A percentile compares a stretch with the other conserved stretches of the same genome.
Evolutionary conservation across 92 coral and sea anemone species (phyloP).

Genomic region (Virgularia gustaviana): DNA sequence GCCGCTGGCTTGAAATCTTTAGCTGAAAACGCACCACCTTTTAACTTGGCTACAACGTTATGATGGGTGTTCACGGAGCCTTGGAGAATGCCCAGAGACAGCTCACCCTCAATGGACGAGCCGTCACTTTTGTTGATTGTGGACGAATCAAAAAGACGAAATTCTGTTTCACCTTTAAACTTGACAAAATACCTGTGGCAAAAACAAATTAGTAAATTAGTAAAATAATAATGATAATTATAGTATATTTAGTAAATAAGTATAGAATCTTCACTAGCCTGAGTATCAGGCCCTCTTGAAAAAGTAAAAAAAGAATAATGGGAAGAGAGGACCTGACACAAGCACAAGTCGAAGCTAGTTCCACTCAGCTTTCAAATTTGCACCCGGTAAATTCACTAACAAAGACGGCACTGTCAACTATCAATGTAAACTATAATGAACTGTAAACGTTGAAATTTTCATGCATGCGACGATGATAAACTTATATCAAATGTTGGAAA

Average conservation of each 20-base stretch:
- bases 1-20: neutral
- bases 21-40: neutral
- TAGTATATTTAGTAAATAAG: neutral
- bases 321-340: too few species aligned
- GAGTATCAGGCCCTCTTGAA: neutral
- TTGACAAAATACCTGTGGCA: neutral
- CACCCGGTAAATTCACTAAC: too few species aligned
- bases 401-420: too few species aligned
- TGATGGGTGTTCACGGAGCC: neutral
- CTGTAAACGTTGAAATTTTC: too few species aligned
- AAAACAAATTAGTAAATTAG: neutral
- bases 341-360: too few species aligned
- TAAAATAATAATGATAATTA: neutral
- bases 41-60: neutral
- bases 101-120: neutral
- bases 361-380: too few species aligned
- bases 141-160: neutral
- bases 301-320: too few species aligned
- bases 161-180: neutral
- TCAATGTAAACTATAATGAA: too few species aligned
- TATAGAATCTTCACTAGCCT: neutral
- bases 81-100: neutral
- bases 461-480: too few species aligned
- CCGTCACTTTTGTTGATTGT: neutral
- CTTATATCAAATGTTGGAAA: too few species aligned